Base-by-base conservation (phyloP, 2,888 invertebrate species). In the Pilophorus perplexus region DNA sequence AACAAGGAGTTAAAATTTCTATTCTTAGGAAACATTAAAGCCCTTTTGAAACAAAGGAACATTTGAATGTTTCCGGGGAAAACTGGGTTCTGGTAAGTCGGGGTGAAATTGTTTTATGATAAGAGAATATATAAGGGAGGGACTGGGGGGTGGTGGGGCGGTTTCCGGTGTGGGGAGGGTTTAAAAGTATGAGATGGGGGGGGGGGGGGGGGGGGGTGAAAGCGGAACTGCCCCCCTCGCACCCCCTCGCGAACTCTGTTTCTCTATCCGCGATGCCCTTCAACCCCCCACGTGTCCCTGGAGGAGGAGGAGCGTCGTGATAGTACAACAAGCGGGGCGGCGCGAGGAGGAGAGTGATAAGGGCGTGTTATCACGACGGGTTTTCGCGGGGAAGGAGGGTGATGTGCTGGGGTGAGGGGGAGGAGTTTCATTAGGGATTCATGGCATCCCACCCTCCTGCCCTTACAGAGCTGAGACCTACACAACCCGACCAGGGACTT, bases 391-490 rank as follows among this genome's bases (percentile, higher is more conserved):
- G 46, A 8, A 2, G 14, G 23, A 25, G 23, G 23, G 23, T n/a
- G n/a, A n/a, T n/a, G n/a, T 16, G 44, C n/a, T 5, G 14, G 16
- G 46, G 18, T 4, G 14, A 25, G 48, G 23, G 23, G 23, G 48
- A 25, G 23, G 25, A 25, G 48, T 50, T 50, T 50, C 48, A 50
- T 50, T 50, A 50, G 48, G 48, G 48, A 50, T 50, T 50, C 48
- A 50, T 50, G 25, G 20, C 48, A 23, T 25, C 18, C 44, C n/a
- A 23, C n/a, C 10, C 10, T 4, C 22, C 48, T n/a, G 23, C 48
- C 48, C 1, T n/a, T n/a, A n/a, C n/a, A n/a, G n/a, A n/a, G n/a
- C n/a, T n/a, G n/a, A n/a, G n/a, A n/a, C n/a, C n/a, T n/a, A n/a
- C n/a, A n/a, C n/a, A n/a, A n/a, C n/a, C n/a, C n/a, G n/a, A n/a